Evolutionary conservation across 2,888 invertebrate genomes (phyloP).

Genomic region (Mystacides longicornis): DNA sequence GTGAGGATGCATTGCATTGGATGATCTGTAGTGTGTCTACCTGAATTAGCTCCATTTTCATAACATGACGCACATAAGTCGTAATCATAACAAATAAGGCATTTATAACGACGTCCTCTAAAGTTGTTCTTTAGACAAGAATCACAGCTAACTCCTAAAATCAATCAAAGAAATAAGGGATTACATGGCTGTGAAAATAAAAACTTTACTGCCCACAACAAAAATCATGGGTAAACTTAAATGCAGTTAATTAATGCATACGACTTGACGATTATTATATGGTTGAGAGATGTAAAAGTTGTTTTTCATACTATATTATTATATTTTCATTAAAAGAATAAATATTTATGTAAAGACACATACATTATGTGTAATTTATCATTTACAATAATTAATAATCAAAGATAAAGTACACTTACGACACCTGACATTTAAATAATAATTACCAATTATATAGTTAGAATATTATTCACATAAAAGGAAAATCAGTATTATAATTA

Average conservation of each 20-base stretch:
- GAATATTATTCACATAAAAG: too few species aligned
- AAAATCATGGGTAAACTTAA: slow-evolving; percentile 7
- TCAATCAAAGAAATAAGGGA: slow-evolving; percentile 21
- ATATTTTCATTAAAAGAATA: too few species aligned
- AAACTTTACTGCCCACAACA: slow-evolving; percentile 11
- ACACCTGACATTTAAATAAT: too few species aligned
- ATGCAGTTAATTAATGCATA: slow-evolving; percentile 1
- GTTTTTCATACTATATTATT: too few species aligned
- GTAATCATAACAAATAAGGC: slow-evolving; percentile 98
- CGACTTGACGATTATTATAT: too few species aligned
- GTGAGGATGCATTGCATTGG: slow-evolving; percentile 99
- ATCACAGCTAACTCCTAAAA: slow-evolving; percentile 98
- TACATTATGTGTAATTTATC: too few species aligned
- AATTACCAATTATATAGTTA: too few species aligned
- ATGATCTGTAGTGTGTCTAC: slow-evolving; percentile 91
- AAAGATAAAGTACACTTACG: too few species aligned
- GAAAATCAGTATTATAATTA: too few species aligned
- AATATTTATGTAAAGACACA: too few species aligned
- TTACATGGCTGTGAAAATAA: slow-evolving; percentile 13
- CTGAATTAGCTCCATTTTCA: slow-evolving; percentile 84
- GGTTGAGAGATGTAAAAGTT: too few species aligned
- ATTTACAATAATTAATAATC: too few species aligned
- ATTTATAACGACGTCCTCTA: slow-evolving; percentile 96
- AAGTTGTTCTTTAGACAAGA: slow-evolving; percentile 97
- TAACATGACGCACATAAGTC: slow-evolving; percentile 96